phyloP scores from a whole-genome alignment of 2,797 vertebrate genomes.

The Falco rusticolus region DNA sequence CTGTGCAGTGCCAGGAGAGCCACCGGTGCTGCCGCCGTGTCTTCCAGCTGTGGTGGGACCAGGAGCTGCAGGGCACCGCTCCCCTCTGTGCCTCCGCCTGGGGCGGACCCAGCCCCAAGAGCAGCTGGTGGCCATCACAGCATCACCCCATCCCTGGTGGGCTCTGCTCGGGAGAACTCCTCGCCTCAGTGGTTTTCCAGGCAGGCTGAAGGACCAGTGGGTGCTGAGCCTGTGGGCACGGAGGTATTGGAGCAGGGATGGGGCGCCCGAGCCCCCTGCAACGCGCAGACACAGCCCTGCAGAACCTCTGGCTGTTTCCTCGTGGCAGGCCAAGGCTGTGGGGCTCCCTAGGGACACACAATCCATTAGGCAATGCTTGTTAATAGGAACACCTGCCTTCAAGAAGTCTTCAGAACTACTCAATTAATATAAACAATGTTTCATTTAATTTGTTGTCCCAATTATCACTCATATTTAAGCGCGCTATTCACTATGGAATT shows the following conservation, averaged over 20 bases:
- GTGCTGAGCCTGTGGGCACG: background rate
- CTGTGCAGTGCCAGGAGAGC: fast-evolving
- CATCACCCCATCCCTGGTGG: background rate
- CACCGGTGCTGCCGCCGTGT: fast-evolving
- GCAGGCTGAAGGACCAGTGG: background rate
- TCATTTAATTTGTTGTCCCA: background rate
- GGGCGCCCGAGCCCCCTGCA: background rate
- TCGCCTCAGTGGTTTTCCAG: background rate
- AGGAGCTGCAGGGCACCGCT: background rate
- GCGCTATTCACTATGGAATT: background rate
- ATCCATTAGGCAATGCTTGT: background rate
- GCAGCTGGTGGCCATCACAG: background rate
- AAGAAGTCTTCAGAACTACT: background rate
- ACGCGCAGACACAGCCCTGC: fast-evolving
- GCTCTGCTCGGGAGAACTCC: background rate
- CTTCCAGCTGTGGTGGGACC: fast-evolving
- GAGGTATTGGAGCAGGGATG: background rate
- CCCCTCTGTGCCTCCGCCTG: fast-evolving
- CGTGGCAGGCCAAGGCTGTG: fast-evolving
- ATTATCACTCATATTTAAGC: background rate
- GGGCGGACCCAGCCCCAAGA: background rate
- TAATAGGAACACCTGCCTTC: background rate
- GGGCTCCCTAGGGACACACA: background rate
- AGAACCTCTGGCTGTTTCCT: background rate
- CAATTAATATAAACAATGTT: background rate